phyloP scores from a whole-genome alignment of 2,797 vertebrate species.

The Anguilla pacifica region DNA sequence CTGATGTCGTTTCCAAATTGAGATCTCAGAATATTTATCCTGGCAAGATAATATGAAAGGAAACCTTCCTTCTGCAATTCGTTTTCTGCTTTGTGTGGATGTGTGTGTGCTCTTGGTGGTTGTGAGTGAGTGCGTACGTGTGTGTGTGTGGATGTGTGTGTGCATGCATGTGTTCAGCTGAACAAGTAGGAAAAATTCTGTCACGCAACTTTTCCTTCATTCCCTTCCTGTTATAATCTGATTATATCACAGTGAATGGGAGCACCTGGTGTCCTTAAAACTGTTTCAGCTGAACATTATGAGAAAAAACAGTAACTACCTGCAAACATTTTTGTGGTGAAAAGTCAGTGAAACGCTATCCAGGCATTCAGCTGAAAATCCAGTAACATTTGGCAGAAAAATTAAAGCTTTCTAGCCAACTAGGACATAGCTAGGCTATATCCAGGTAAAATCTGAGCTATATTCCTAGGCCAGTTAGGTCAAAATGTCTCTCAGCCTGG shows the following conservation, averaged over 20 bases:
- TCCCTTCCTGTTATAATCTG: not conserved
- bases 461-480: too few species aligned
- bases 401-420: too few species aligned
- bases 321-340: not conserved
- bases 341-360: not conserved
- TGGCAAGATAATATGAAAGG: not conserved
- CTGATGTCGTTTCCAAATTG: not conserved
- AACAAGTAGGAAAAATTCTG: not conserved
- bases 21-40: not conserved
- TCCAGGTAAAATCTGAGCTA: too few species aligned
- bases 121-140: conserved; percentile 33
- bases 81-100: conserved; percentile 49
- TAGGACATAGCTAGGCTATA: too few species aligned
- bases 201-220: not conserved
- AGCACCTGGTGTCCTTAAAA: not conserved
- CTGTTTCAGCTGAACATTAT: not conserved
- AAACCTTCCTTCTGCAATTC: not conserved
- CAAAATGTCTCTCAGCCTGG: too few species aligned
- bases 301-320: not conserved
- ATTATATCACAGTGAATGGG: not conserved
- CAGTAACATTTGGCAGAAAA: too few species aligned
- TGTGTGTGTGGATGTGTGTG: not conserved
- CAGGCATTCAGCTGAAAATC: too few species aligned
- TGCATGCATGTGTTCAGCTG: not conserved
- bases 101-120: conserved; percentile 31